Conservation (phyloP, 2,888 invertebrate genomes). For the Operophtera brumata region DNA sequence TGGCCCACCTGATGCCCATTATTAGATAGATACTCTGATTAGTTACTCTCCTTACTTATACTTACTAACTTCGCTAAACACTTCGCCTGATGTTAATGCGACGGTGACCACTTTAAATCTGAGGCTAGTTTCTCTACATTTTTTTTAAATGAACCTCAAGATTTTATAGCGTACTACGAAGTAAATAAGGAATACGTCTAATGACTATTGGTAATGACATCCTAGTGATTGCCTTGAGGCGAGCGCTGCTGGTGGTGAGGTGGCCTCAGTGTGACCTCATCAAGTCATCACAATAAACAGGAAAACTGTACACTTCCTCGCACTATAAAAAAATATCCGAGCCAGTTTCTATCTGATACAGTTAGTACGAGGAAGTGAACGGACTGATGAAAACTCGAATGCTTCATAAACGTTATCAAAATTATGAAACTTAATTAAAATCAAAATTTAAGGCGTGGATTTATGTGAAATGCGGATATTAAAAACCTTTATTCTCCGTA, state of each 20-base stretch:
- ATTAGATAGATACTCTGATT: no score
- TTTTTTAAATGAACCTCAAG: neutral
- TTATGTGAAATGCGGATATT: no score
- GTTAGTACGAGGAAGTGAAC: constrained; percentile 13
- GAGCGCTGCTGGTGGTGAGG: constrained; percentile 28
- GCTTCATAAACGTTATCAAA: neutral
- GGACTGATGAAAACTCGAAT: neutral
- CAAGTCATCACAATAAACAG: constrained; percentile 40
- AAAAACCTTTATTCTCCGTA: no score
- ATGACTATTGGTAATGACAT: constrained; percentile 30
- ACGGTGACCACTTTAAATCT: no score
- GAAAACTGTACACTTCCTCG: constrained; percentile 47
- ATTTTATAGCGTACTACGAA: neutral
- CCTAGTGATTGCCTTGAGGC: constrained; percentile 36
- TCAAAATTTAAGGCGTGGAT: no score
- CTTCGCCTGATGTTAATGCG: no score
- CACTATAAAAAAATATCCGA: constrained; percentile 36
- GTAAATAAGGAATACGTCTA: constrained; percentile 3
- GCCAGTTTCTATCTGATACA: constrained; percentile 23
- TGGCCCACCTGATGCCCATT: no score
- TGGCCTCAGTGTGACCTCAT: constrained; percentile 42
- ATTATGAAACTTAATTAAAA: no score
- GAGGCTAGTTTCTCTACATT: no score
- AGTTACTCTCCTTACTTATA: no score
- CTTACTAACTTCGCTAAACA: no score